Percentiles rank a stretch among this genome's conserved stretches.
Evolutionary conservation across 2,888 invertebrate genomes (phyloP).

Genomic region (Drosophila fungiperda): DNA sequence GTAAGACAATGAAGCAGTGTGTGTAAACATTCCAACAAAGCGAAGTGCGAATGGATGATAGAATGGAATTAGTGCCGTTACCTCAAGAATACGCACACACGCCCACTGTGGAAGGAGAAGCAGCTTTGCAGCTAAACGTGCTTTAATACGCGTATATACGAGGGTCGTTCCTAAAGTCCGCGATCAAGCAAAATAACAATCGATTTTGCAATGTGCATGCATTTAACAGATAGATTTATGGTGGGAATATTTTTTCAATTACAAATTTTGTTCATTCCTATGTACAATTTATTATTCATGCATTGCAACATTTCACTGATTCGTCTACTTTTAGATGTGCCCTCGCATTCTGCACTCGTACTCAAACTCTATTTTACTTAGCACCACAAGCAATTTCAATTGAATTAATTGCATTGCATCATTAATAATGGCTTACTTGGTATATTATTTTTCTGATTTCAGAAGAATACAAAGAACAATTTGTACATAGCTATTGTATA

Average conservation of each 20-base stretch:
- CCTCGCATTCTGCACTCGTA: background rate
- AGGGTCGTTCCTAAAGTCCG: background rate
- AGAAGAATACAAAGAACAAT: background rate
- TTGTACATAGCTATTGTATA: constrained; percentile 1
- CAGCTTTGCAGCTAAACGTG: constrained; percentile 19
- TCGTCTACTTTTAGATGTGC: background rate
- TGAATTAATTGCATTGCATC: constrained; percentile 32
- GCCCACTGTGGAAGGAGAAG: constrained; percentile 18
- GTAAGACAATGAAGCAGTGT: constrained; percentile 36
- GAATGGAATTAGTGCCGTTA: constrained; percentile 28
- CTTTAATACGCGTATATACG: constrained; percentile 9
- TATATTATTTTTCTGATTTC: background rate
- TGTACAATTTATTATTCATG: background rate
- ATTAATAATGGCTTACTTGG: constrained; percentile 2
- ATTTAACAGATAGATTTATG: background rate
- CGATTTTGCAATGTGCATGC: background rate
- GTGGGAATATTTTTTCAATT: background rate
- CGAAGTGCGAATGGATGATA: constrained; percentile 7
- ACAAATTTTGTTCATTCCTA: background rate
- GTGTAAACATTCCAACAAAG: constrained; percentile 28
- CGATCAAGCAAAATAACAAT: background rate
- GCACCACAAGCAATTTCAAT: constrained; percentile 12
- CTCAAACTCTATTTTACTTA: background rate
- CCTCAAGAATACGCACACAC: constrained; percentile 1
- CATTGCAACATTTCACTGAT: background rate